Evolutionary conservation across 2,888 invertebrate genomes (phyloP).

Genomic region (Hemaris fuciformis): DNA sequence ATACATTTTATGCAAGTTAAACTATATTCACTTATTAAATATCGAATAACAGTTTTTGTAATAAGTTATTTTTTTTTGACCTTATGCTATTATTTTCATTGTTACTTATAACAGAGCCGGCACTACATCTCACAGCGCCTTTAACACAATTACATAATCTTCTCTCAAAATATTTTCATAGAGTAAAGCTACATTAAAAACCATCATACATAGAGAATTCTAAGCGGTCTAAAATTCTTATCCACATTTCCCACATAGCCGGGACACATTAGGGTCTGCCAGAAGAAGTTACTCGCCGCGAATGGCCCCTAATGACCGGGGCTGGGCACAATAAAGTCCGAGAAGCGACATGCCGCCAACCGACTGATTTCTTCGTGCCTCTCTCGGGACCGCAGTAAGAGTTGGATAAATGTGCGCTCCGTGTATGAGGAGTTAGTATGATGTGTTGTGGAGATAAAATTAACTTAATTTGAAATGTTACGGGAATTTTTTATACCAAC

Average conservation of each 20-base stretch:
- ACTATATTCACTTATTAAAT: no score
- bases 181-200: neutral
- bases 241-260: neutral
- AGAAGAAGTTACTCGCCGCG: constrained; percentile 55
- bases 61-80: no score
- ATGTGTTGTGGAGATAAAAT: neutral
- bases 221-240: neutral
- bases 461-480: neutral
- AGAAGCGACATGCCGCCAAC: constrained; percentile 44
- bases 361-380: constrained; percentile 54
- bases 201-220: neutral
- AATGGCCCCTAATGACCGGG: constrained; percentile 69
- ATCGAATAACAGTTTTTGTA: no score
- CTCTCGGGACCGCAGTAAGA: constrained; percentile 43
- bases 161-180: no score
- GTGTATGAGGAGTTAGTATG: constrained; percentile 25
- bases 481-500: no score
- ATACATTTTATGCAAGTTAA: no score
- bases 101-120: no score
- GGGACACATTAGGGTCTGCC: constrained; percentile 37
- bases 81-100: no score
- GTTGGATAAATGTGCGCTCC: constrained; percentile 23
- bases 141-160: no score
- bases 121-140: no score
- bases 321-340: constrained; percentile 56